Base-by-base conservation (phyloP, 2,797 vertebrate species). In the Schizopygopsis pylzovi region DNA sequence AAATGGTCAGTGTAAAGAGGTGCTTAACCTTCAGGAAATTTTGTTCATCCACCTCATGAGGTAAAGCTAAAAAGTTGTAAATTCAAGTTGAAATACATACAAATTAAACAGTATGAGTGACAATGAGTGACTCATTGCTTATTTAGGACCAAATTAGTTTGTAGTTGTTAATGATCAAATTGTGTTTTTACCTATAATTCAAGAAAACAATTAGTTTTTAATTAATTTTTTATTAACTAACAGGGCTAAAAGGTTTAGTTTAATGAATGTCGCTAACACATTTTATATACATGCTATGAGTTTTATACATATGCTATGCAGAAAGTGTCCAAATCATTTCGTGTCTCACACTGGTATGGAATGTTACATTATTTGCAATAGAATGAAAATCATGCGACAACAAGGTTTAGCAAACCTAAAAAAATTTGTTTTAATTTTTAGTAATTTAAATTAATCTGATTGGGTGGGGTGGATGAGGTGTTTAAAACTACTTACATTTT, bases 11-110 rank as follows among this genome's bases (percentile, higher is more conserved):
- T 61, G 16, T 71, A 59, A 43, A 79, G 43, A 81, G 68, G 28
- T 73, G 15, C 41, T 39, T 73, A 65, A 73, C 77, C 54, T 73
- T 85, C 20, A 72, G 22, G 49, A 52, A 73, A 80, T 77, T 56
- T 10, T 67, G 45, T 12, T 54, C 22, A 63, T 67, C 33, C 45
- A 77, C 16, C 45, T 67, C 22, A 77, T 61, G 33, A 84, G 45
- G 61, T 77, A 33, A 37, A 63, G 65, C 20, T 52, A 25, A 83
- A 49, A n/a, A 45, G 28, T 75, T 41, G 11, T 33, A 6, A 18
- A 54, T 33, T 75, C 0, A 73, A 73, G n/a, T 49, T 59, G 3
- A 54, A 77, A 56, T 16, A 9, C 9, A 9, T 9, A 4, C 5
- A 18, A 54, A 47, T 33, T 39, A 56, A 56, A 54, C 73, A 56